Conservation (phyloP, 2,888 invertebrate species). For the Diabrotica balteata region DNA sequence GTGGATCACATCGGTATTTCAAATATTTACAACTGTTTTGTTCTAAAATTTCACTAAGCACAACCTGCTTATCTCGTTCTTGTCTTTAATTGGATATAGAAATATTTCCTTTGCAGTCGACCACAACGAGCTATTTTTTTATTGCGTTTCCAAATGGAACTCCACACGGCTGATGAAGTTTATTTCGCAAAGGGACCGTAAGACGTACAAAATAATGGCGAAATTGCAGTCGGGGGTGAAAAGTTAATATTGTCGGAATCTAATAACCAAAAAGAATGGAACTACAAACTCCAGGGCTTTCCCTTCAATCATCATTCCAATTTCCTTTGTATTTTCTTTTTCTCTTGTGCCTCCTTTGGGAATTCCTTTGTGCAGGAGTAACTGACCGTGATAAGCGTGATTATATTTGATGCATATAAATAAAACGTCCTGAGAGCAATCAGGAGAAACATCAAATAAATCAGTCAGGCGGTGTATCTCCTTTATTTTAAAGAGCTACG, state of each 20-base stretch:
- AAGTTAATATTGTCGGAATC: conserved; percentile 28
- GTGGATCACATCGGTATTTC: too few species aligned
- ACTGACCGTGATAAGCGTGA: conserved; percentile 37
- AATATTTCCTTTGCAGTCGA: too few species aligned
- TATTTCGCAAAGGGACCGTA: conserved; percentile 16
- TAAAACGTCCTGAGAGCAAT: neutral
- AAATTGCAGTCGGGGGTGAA: conserved; percentile 24
- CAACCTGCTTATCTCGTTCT: too few species aligned
- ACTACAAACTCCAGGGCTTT: conserved; percentile 24
- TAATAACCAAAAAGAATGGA: conserved; percentile 29
- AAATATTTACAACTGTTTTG: too few species aligned
- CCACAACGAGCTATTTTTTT: conserved; percentile 6
- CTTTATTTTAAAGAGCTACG: too few species aligned
- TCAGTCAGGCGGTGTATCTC: neutral
- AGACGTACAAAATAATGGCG: conserved; percentile 13
- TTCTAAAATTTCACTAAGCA: too few species aligned
- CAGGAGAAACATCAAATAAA: neutral
- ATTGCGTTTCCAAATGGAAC: conserved; percentile 21
- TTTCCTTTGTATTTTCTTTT: conserved; percentile 30
- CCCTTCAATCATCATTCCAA: conserved; percentile 27
- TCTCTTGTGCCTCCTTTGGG: conserved; percentile 25
- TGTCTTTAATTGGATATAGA: too few species aligned
- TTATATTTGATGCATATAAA: conserved; percentile 23
- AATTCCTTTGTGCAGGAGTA: conserved; percentile 33
- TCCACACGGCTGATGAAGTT: conserved; percentile 15